A percentile compares a stretch with the other conserved stretches of the same genome.
Evolutionary conservation across 2,888 invertebrate genomes (phyloP).

Genomic region (Lasioglossum lativentre): DNA sequence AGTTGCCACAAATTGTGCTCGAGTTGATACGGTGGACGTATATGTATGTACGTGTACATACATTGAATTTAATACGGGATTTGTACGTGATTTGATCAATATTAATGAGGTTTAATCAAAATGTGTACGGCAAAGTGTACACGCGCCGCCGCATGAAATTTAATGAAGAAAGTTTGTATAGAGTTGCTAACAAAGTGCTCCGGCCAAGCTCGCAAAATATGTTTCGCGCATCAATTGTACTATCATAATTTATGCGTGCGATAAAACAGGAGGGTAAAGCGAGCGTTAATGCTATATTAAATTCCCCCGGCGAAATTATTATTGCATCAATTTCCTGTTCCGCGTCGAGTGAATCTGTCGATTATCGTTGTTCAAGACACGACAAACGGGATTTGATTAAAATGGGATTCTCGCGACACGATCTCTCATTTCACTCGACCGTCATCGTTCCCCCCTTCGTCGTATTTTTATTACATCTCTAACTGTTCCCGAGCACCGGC

Average conservation of each 20-base stretch:
- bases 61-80: conserved; percentile 31
- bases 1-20: neutral
- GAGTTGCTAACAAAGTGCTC: conserved; percentile 21
- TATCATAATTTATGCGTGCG: conserved; percentile 23
- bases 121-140: conserved; percentile 19
- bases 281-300: conserved; percentile 12
- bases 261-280: conserved; percentile 21
- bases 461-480: neutral
- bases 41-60: neutral
- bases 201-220: conserved; percentile 5
- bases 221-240: conserved; percentile 6
- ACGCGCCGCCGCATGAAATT: conserved; percentile 39
- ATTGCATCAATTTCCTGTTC: conserved; percentile 10
- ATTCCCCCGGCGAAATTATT: conserved; percentile 32
- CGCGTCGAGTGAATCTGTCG: conserved; percentile 24
- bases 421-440: conserved; percentile 16
- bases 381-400: neutral
- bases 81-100: conserved; percentile 54
- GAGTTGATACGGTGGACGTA: neutral
- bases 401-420: neutral
- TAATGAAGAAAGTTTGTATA: conserved; percentile 43
- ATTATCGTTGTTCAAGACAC: neutral
- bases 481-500: neutral
- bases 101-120: conserved; percentile 56
- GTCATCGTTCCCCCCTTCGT: neutral